A percentile compares a stretch with the other conserved stretches of the same genome.
Evolutionary conservation across 1,140 invertebrate genomes (phyloP).

Genomic region (Periplaneta americana): DNA sequence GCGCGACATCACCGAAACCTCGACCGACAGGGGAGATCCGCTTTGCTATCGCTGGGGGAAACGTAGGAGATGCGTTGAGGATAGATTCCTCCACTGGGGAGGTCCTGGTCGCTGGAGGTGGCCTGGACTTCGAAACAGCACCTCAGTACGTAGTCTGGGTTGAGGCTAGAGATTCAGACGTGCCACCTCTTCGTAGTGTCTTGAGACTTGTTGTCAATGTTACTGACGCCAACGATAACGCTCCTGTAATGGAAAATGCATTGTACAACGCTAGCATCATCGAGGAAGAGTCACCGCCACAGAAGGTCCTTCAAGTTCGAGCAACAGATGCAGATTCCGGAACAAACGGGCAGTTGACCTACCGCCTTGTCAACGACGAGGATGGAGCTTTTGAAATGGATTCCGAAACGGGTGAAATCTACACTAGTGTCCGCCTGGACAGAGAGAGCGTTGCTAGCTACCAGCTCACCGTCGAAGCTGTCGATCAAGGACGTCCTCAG

Average conservation of each 20-base stretch:
- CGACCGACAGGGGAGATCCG: conserved; percentile 58
- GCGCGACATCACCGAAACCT: conserved; percentile 66
- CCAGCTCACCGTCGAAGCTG: conserved; percentile 76
- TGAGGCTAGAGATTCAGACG: conserved; percentile 80
- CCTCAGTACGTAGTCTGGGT: conserved; percentile 87
- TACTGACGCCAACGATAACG: conserved; percentile 87
- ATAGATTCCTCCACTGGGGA: conserved; percentile 75
- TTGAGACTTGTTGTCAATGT: conserved; percentile 75
- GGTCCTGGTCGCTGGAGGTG: conserved; percentile 65
- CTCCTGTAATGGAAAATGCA: conserved; percentile 70
- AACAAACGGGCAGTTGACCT: conserved; percentile 78
- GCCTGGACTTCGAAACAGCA: conserved; percentile 84
- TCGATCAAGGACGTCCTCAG: conserved; percentile 78
- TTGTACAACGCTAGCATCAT: conserved; percentile 79
- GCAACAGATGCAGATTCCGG: conserved; percentile 85
- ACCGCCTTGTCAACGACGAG: conserved; percentile 68
- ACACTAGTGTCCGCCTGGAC: conserved; percentile 76
- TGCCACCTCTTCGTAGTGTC: conserved; percentile 69
- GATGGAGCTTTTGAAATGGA: conserved; percentile 78
- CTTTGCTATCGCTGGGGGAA: conserved; percentile 87
- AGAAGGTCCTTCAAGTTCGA: conserved; percentile 66
- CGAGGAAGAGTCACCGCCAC: conserved; percentile 81
- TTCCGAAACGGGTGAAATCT: conserved; percentile 75
- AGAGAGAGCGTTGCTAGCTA: conserved; percentile 82
- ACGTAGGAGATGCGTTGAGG: conserved; percentile 76